Base-by-base conservation (phyloP, 2,888 invertebrate species). In the Drosophila helvetica region DNA sequence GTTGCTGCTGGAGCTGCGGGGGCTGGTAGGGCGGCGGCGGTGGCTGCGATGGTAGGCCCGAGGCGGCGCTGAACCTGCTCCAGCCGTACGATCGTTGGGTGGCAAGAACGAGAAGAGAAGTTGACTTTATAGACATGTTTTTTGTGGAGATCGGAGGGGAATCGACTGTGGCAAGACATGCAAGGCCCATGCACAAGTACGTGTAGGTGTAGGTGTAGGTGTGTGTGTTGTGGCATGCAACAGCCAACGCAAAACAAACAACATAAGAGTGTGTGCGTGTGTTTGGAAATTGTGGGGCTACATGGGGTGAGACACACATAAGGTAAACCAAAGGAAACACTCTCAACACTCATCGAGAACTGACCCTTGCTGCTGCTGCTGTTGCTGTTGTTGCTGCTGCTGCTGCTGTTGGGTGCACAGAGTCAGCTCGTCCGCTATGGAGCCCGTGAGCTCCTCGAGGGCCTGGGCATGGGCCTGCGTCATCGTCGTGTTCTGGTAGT, bases 391-490 rank as follows among this genome's bases (percentile, higher is more conserved):
- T 2, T 38, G 38, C 1, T 38, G 38, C 2, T 38, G 38, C 15
- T 38, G 92, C 75, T 83, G 83, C 58, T 92, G 92, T 90, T 93
- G 92, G 83, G 92, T 90, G 78, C 92, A 91, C 70, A 92, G 78
- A 70, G 90, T 92, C 75, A 92, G 86, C 65, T 92, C 92, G 73
- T 92, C 92, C 66, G 92, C 92, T 90, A 90, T 90, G 64, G 92
- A 90, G 76, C 97, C 97, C 63, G 97, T 97, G 90, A 96, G 92
- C 90, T 95, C 95, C 90, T 96, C 96, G 62, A 95, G 87, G 33
- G 89, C 87, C 74, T 88, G 86, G 51, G 89, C 93, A 88, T 94
- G 94, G 74, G 94, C 93, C 91, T 95, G 93, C 81, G 94, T 93
- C 92, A 94, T 94, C 61, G 92, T 92, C 65, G 93, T 91, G 90